Conservation (phyloP, 2,797 vertebrate species). For the Anolis apletophallus region DNA sequence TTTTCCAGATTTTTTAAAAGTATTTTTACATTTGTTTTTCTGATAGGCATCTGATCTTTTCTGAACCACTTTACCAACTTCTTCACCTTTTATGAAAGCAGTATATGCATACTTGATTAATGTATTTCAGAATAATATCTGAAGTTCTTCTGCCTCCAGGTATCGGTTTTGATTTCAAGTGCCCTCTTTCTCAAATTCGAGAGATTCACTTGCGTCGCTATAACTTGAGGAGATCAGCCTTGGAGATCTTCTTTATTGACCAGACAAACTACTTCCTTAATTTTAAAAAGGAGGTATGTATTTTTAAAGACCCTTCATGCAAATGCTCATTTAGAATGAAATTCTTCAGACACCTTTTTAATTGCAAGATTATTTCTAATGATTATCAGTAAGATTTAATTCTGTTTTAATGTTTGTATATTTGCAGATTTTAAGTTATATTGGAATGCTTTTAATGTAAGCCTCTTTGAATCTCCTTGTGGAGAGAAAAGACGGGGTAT, state of each 20-base stretch:
- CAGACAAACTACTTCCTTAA: conserved; percentile 98
- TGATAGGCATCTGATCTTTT: background rate
- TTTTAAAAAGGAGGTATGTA: conserved; percentile 92
- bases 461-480: no score
- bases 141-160: conserved; percentile 76
- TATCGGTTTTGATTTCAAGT: conserved; percentile 95
- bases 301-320: background rate
- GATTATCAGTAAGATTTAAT: background rate
- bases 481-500: no score
- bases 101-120: background rate
- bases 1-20: no score
- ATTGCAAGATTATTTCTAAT: background rate
- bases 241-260: conserved; percentile 97
- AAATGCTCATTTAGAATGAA: background rate
- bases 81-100: background rate
- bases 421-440: no score
- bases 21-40: background rate
- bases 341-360: background rate
- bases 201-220: conserved; percentile 95
- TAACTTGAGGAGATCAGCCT: conserved; percentile 92
- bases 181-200: conserved; percentile 92
- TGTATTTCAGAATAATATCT: conserved; percentile 34
- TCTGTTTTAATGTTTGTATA: no score
- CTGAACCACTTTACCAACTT: background rate
- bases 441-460: no score